Conservation (phyloP, 2,797 vertebrate genomes). For the Pangasius djambal region DNA sequence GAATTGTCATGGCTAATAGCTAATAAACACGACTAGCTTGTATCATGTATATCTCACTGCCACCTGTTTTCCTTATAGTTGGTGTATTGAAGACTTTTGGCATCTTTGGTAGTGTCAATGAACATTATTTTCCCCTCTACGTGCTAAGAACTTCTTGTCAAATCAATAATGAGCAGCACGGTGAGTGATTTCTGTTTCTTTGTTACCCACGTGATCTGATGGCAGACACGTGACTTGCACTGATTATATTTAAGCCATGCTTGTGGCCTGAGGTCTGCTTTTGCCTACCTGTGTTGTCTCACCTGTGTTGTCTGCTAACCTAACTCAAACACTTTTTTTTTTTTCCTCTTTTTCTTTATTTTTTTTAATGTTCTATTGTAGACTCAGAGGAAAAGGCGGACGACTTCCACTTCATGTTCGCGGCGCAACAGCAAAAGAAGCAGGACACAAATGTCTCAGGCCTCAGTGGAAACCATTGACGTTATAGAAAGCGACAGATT, state of each 20-base stretch:
- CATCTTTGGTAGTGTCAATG: neutral
- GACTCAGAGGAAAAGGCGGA: constrained; percentile 54
- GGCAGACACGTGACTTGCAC: neutral
- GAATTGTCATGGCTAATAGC: neutral
- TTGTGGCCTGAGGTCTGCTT: no score
- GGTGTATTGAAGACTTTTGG: neutral
- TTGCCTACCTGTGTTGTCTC: neutral
- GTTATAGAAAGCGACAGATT: constrained; percentile 45
- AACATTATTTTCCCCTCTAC: neutral
- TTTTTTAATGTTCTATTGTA: neutral
- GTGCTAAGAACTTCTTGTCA: neutral
- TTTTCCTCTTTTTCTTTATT: neutral
- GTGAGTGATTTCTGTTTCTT: neutral
- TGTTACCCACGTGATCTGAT: neutral
- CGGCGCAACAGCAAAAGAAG: constrained; percentile 52
- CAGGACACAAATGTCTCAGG: constrained; percentile 42
- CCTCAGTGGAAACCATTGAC: constrained; percentile 50
- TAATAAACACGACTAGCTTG: neutral
- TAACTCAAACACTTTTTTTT: neutral
- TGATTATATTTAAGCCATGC: neutral
- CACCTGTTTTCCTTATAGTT: neutral
- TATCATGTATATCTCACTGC: neutral
- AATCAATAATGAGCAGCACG: constrained; percentile 11
- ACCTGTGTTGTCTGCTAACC: neutral
- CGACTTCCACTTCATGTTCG: constrained; percentile 40